Base-by-base conservation (phyloP, 2,113 vertebrate species). In the Romanogobio albipinnatus region DNA sequence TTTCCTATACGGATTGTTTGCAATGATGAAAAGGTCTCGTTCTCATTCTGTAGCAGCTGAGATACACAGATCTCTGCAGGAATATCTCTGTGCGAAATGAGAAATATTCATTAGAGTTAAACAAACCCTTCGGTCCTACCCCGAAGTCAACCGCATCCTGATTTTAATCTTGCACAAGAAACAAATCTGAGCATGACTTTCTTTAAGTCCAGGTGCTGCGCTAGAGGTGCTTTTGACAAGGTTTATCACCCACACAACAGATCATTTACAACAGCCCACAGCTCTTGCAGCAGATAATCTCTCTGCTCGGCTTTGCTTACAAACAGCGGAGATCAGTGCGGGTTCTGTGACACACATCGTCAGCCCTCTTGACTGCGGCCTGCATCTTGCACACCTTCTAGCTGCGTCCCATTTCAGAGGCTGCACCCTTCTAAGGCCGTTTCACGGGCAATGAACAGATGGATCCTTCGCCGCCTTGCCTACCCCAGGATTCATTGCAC, bases 261-360 rank as follows among this genome's bases (percentile, higher is more conserved):
- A 83, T 88, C 76, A 88, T 91, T 88, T 89, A 90, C 77, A 81
- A 87, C 86, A 87, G 84, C 88, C 87, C 89, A 22, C 83, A 89
- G 86, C 81, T 89, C 84, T 83, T 78, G 24, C 26, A 17, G 71
- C 82, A 88, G 85, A 89, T 86, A 70, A 89, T 90, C 90, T 89
- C 71, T 83, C 87, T 84, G 86, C 86, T 68, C 43, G 43, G 61
- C 68, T 80, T 53, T 88, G 79, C 88, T 88, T 86, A 81, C 87
- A 84, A 85, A 88, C 39, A 70, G 84, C 29, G 47, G 45, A 79
- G n/a, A 79, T 29, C 47, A 64, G 90, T 92, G 90, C 86, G 87
- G 92, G 91, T 86, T 76, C 82, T 53, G 58, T 75, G 86, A 82
- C 84, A 73, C 66, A 87, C 85, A 86, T 77, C 79, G 22, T 75